Base-by-base conservation (phyloP, 1,140 invertebrate species). In the Drosophila novamexicana region DNA sequence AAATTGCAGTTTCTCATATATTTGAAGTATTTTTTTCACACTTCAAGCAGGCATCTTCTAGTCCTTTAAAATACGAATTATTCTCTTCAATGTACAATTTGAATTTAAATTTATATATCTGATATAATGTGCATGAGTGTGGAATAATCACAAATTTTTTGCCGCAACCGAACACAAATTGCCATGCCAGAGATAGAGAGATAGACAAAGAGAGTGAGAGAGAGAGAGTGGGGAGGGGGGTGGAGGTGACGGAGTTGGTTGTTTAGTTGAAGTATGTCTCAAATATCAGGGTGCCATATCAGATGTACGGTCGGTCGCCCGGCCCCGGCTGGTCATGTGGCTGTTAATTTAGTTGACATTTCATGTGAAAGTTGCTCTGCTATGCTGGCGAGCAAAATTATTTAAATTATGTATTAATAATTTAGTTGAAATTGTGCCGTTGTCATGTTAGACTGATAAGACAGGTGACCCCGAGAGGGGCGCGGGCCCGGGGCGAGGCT, bases 371-470 rank as follows among this genome's bases (percentile, higher is more conserved):
- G 42, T 34, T 34, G 22, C 12, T 42, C 42, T n/a, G 29, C 29
- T 9, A 36, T n/a, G 14, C 36, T 37, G 18, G 12, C 7, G 29
- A 44, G 52, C 32, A 57, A 57, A 58, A 58, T 64, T 54, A 39
- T 65, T 79, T 79, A 64, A 84, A 84, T 85, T 65, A 77, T 84
- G 73, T 63, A 63, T 47, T 70, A 81, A 71, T 81, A 67, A 85
- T 77, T 77, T 77, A 70, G 65, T 66, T 61, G 58, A 69, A 67
- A 77, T 66, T 54, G 54, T 72, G 61, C 22, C 39, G 50, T 64
- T 81, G 77, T 85, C 81, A 85, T 77, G 77, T 81, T 65, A 68
- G 36, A 22, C 32, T 34, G 34, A 65, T 50, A 54, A 57, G 72
- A 65, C 59, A 63, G 22, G 22, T 49, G 14, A 22, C 54, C 42